These are phyloP conservation scores for Edolisoma coerulescens DNA, from an alignment of 2,113 vertebrate species.

Conservation along the genomic window DNA sequence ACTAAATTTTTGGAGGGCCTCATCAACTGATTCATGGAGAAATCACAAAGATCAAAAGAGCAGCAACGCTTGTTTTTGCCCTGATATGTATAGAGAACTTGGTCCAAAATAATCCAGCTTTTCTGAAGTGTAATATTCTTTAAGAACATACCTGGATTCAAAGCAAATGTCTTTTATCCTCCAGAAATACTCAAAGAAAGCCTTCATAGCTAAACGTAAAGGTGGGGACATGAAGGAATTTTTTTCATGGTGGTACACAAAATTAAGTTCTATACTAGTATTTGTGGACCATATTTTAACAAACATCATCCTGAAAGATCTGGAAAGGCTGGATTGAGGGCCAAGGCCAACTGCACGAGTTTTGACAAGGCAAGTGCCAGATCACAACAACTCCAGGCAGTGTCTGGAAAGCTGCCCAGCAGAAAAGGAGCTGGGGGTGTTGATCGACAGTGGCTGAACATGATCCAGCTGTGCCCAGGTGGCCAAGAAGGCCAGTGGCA, in stretches of 20 bases:
- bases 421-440: not conserved
- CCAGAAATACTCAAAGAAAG: not conserved
- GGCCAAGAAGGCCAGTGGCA: not conserved
- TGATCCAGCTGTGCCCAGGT: not conserved
- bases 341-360: not conserved
- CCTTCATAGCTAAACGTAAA: not conserved
- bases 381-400: not conserved
- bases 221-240: not conserved
- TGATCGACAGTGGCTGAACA: accelerated
- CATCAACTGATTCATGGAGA: not conserved
- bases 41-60: not conserved
- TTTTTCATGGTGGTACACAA: not conserved
- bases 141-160: not conserved
- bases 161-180: not conserved
- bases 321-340: not conserved
- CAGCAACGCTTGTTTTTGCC: not conserved
- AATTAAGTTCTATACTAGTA: not conserved
- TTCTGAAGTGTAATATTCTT: not conserved
- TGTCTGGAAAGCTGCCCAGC: accelerated
- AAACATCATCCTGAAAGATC: not conserved
- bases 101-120: not conserved
- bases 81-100: not conserved
- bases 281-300: not conserved
- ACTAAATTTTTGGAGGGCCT: not conserved
- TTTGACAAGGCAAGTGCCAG: not conserved